Conservation (phyloP, 30 jellyfish, hydroid and myxozoan species). For the Pseudorhiza aurosa region DNA sequence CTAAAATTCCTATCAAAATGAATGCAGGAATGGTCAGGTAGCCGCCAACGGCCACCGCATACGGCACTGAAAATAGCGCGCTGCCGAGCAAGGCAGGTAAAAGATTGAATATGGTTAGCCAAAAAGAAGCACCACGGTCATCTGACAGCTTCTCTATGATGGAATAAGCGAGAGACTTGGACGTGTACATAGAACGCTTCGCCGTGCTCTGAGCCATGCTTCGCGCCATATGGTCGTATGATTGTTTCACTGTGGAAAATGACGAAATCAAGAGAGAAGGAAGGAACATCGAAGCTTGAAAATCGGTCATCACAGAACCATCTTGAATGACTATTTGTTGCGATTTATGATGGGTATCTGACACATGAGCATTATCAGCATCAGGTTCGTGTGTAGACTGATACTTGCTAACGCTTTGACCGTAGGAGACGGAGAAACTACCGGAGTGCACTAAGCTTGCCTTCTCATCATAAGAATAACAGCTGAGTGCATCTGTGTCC, state of each 20-base stretch:
- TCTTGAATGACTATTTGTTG: not conserved
- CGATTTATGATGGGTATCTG: not conserved
- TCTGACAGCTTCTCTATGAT: slow-evolving; percentile 70
- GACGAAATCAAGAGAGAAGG: slow-evolving; percentile 60
- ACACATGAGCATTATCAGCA: not conserved
- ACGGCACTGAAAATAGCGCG: slow-evolving; percentile 66
- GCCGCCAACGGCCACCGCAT: slow-evolving; percentile 71
- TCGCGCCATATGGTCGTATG: slow-evolving; percentile 32
- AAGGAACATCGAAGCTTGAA: slow-evolving; percentile 67
- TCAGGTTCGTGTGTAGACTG: slow-evolving; percentile 41
- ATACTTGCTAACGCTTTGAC: slow-evolving; percentile 18
- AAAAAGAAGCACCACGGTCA: slow-evolving; percentile 80
- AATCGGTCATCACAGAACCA: slow-evolving; percentile 51
- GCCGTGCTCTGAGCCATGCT: slow-evolving; percentile 54
- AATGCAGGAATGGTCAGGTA: slow-evolving; percentile 25
- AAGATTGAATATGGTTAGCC: slow-evolving; percentile 62
- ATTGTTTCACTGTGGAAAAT: slow-evolving; percentile 42
- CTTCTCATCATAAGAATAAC: slow-evolving; percentile 22
- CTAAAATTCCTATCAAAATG: slow-evolving; percentile 45
- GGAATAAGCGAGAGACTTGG: slow-evolving; percentile 37
- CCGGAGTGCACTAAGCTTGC: slow-evolving; percentile 51
- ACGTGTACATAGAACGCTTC: slow-evolving; percentile 22
- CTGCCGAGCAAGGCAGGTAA: slow-evolving; percentile 65
- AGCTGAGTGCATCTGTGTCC: not conserved
- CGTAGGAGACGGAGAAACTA: slow-evolving; percentile 37